phyloP scores from a whole-genome alignment of 2,888 invertebrate genomes.

The Lasioglossum malachurum region DNA sequence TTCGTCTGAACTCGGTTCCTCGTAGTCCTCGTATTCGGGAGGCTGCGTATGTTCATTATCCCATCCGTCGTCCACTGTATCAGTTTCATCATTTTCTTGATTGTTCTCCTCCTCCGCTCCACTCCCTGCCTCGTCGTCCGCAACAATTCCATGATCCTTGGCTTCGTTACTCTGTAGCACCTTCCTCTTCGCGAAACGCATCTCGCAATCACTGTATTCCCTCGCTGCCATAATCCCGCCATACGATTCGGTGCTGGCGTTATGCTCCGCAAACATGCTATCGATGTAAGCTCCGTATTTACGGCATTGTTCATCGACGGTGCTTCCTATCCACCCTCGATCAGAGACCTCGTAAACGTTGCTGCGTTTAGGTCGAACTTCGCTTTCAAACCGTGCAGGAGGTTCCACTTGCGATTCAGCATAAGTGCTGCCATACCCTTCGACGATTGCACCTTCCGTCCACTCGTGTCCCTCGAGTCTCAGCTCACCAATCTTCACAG shows the following conservation, averaged over 20 bases:
- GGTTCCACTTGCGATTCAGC: slow-evolving; percentile 1
- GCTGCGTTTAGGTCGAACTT: slow-evolving; percentile 11
- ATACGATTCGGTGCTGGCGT: neutral
- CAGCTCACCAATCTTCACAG: slow-evolving; percentile 54
- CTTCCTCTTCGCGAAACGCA: neutral
- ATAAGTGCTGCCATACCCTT: slow-evolving; percentile 40
- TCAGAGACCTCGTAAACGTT: neutral
- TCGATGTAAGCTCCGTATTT: neutral
- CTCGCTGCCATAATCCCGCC: neutral
- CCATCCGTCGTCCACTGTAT: neutral
- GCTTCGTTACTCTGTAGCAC: neutral
- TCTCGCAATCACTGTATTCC: neutral
- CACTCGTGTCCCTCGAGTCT: slow-evolving; percentile 65
- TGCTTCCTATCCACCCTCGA: neutral
- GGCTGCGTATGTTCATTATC: slow-evolving; percentile 53
- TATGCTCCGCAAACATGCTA: neutral
- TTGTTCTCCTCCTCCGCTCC: neutral
- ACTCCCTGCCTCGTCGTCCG: neutral
- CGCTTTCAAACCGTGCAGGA: neutral
- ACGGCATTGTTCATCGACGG: too few relatives aligned
- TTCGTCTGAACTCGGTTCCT: slow-evolving; percentile 55
- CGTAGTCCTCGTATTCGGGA: slow-evolving; percentile 66
- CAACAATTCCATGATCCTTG: slow-evolving; percentile 20
- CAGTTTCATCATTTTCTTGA: neutral
- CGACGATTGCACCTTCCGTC: slow-evolving; percentile 52